Evolutionary conservation across 2,113 vertebrate genomes (phyloP), one percentile per base, ranked within the genome.

Genomic region (Xiphophorus couchianus): DNA sequence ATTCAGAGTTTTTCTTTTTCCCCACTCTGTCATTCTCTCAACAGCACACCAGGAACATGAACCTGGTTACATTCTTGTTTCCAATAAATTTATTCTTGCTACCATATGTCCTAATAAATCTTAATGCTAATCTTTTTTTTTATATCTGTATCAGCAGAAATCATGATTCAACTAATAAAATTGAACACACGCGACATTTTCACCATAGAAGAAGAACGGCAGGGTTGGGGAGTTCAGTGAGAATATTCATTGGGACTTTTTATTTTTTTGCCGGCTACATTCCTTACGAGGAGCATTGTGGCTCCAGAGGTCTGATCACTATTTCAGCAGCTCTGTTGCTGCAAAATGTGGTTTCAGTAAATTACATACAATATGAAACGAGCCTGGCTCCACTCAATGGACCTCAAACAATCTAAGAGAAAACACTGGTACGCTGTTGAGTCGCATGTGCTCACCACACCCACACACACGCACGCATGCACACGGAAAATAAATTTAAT

Each of bases 401-500:
- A 85, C 72, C 79, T 85, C 76, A 86, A 81, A 88, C 86, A 90
- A 87, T 90, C 73, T 82, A 66, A 93, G 84, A 80, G 86, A 92
- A 78, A 90, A 92, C 86, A 90, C 76, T 31, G 82, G 82, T 88
- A 89, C 86, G 82, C 86, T 31, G 62, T 74, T 75, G 51, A 58
- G 22, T 17, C 25, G 22, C 25, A n/a, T 58, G 51, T 58, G 51
- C 51, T 22, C 48, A 51, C 48, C 73, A 69, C 61, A 74, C 33
- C 1, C 82, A 63, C 80, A 75, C 75, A 65, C 65, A 71, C 58
- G 10, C 44, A 81, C 62, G 76, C 75, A 84, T 86, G 88, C 90
- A 94, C 87, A 77, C 86, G 78, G 73, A 89, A 84, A 83, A 83
- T 93, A 92, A 86, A 90, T 91, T 51, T 86, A 88, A 72, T 92